Evolutionary conservation across 2,888 invertebrate species (phyloP), one percentile per base, ranked within the genome.

Genomic region (Iselma pallidipennis): DNA sequence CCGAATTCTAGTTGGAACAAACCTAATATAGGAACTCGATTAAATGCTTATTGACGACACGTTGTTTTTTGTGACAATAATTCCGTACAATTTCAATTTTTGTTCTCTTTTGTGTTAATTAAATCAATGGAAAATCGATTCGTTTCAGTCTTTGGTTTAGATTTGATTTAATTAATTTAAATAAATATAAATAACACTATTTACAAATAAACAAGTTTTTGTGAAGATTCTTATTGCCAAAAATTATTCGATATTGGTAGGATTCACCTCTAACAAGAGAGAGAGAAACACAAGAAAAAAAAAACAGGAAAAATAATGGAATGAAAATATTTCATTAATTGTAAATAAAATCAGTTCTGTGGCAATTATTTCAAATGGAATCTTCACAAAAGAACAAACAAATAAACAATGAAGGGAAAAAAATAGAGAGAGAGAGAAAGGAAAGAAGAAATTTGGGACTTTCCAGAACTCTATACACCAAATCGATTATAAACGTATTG

Each of bases 401-500:
- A 6, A n/a, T 14, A 37, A n/a, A 37, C n/a, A n/a, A 37, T 37
- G 14, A 37, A n/a, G 49, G 62, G 68, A n/a, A n/a, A n/a, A n/a
- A n/a, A n/a, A n/a, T n/a, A n/a, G n/a, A n/a, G n/a, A n/a, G n/a
- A n/a, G n/a, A n/a, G n/a, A n/a, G n/a, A n/a, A n/a, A n/a, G n/a
- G n/a, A n/a, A n/a, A n/a, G n/a, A n/a, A n/a, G n/a, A n/a, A n/a
- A n/a, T n/a, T n/a, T n/a, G n/a, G n/a, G n/a, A n/a, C n/a, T n/a
- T n/a, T n/a, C n/a, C n/a, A n/a, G n/a, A n/a, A n/a, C n/a, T n/a
- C 74, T 78, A 82, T 68, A 82, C 82, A 48, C 82, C 81, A 66
- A 81, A 81, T 59, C 79, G 75, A 71, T 76, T 82, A 69, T 80
- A 81, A 52, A 82, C 80, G 67, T 80, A 82, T 68, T 80, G 81